phyloP scores from a whole-genome alignment of 2,888 invertebrate species.

The Chirona hameri region DNA sequence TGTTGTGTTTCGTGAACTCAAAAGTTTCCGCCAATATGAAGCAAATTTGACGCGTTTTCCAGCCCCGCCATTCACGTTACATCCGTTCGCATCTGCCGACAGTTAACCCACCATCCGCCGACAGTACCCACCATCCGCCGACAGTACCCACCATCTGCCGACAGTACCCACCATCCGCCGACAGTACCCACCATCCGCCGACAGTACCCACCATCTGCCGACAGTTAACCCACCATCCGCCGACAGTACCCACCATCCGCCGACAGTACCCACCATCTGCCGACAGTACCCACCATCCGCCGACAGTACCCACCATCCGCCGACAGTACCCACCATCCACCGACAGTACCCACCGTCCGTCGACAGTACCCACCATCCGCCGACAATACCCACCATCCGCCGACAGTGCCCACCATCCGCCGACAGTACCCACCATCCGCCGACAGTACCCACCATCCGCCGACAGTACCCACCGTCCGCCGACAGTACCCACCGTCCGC shows the following conservation, averaged over 20 bases:
- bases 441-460: conserved; percentile 51
- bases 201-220: conserved; percentile 51
- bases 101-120: background rate
- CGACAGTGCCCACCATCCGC: conserved; percentile 51
- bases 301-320: conserved; percentile 51
- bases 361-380: conserved; percentile 51
- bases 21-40: background rate
- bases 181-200: conserved; percentile 51
- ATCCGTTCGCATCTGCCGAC: background rate
- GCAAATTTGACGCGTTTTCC: background rate
- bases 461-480: conserved; percentile 51
- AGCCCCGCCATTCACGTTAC: too few relatives aligned
- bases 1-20: background rate
- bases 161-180: conserved; percentile 51
- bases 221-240: conserved; percentile 52
- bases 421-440: conserved; percentile 51
- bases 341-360: conserved; percentile 51
- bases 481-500: conserved; percentile 51
- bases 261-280: conserved; percentile 51
- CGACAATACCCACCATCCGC: conserved; percentile 51
- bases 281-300: conserved; percentile 51
- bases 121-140: conserved; percentile 51
- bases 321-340: conserved; percentile 51
- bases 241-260: conserved; percentile 51
- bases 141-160: conserved; percentile 51